Conservation (phyloP, 2,888 invertebrate species). For the Agonopterix alstromeriana region DNA sequence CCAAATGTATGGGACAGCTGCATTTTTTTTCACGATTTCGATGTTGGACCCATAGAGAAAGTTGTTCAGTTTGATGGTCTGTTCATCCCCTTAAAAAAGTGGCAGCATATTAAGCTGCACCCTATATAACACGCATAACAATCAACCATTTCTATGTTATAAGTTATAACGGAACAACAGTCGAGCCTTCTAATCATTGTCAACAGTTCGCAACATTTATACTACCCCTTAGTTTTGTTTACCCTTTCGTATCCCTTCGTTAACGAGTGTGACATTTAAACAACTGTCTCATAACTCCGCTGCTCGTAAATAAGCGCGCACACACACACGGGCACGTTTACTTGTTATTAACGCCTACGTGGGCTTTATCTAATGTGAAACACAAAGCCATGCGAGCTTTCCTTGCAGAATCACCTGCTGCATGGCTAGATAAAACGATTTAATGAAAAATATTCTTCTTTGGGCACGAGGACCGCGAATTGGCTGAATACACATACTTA, state of each 20-base stretch:
- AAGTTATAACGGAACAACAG: not conserved
- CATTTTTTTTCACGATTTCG: too few species aligned
- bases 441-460: too few species aligned
- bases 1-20: too few species aligned
- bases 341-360: slow-evolving; percentile 32
- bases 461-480: too few species aligned
- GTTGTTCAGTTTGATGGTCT: too few species aligned
- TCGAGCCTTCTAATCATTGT: not conserved
- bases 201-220: slow-evolving; percentile 10
- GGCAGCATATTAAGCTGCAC: too few species aligned
- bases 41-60: too few species aligned
- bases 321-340: slow-evolving; percentile 21
- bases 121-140: too few species aligned
- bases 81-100: too few species aligned
- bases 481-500: too few species aligned
- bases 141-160: too few species aligned
- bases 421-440: too few species aligned
- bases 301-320: slow-evolving; percentile 6
- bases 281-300: slow-evolving; percentile 13
- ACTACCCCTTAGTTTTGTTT: slow-evolving; percentile 3
- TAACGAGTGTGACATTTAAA: slow-evolving; percentile 53
- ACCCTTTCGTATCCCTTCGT: slow-evolving; percentile 18
- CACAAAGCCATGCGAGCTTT: slow-evolving; percentile 14
- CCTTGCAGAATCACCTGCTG: slow-evolving; percentile 1
- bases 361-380: slow-evolving; percentile 7